Evolutionary conservation across 1,140 invertebrate species (phyloP).

Genomic region (Arion vulgaris): DNA sequence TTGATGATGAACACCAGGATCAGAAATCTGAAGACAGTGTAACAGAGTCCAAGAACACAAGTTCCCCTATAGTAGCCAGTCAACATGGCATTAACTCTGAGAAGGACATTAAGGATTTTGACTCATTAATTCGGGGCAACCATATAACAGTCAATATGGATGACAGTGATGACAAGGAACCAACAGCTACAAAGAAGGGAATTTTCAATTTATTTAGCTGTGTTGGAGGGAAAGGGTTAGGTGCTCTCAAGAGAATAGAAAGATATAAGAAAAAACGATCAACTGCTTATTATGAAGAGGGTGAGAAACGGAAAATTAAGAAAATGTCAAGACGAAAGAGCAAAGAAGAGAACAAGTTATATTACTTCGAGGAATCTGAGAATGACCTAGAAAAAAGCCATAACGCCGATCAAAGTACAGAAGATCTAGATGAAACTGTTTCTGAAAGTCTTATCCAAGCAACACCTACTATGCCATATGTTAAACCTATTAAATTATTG

Average conservation of each 20-base stretch:
- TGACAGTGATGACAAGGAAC: not conserved
- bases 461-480: not conserved
- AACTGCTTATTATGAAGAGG: conserved; percentile 20
- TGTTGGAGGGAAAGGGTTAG: conserved; percentile 4
- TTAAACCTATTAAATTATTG: not conserved
- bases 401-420: not conserved
- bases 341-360: not conserved
- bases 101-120: not conserved
- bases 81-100: not conserved
- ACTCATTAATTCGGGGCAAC: not conserved
- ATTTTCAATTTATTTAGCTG: conserved; percentile 22
- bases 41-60: not conserved
- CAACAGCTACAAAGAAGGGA: not conserved
- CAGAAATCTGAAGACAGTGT: not conserved
- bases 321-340: conserved; percentile 6
- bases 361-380: conserved; percentile 7
- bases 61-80: not conserved
- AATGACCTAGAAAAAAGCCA: not conserved
- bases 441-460: not conserved
- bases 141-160: conserved; percentile 6
- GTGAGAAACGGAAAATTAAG: conserved; percentile 21
- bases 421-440: not conserved
- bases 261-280: not conserved
- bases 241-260: not conserved
- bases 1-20: not conserved